These are phyloP conservation scores for Ailuropoda melanoleuca DNA, from an alignment of 2,113 vertebrate species.

Conservation along the genomic window DNA sequence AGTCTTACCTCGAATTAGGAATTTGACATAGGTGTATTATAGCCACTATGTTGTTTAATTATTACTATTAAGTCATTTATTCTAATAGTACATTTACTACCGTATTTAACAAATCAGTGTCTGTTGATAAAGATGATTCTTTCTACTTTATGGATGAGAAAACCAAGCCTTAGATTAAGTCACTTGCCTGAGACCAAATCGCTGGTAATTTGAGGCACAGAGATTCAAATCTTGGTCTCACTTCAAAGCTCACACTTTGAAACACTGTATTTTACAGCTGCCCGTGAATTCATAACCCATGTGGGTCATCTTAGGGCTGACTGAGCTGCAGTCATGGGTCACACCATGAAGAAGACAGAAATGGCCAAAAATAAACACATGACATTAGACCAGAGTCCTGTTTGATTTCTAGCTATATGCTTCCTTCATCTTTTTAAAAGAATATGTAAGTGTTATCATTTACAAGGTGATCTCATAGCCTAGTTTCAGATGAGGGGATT, in stretches of 20 bases:
- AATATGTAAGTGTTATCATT: background rate
- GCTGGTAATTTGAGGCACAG: background rate
- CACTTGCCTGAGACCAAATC: background rate
- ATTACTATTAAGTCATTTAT: background rate
- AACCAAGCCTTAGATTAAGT: background rate
- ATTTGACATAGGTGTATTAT: background rate
- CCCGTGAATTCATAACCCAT: background rate
- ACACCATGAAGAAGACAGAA: background rate
- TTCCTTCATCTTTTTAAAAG: background rate
- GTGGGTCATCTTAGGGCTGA: background rate
- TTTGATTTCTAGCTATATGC: background rate
- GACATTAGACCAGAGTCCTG: rapidly evolving
- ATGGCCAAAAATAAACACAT: background rate
- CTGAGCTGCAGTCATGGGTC: rapidly evolving
- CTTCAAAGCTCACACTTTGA: background rate
- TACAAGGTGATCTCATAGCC: background rate
- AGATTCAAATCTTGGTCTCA: background rate
- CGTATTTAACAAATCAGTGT: background rate
- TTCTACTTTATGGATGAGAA: background rate
- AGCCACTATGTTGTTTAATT: background rate
- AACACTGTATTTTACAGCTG: background rate
- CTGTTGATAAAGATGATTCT: background rate
- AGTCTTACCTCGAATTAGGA: background rate
- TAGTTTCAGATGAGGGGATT: background rate
- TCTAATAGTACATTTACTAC: background rate